Conservation (phyloP, 2,888 invertebrate genomes). For the Parnassius orleans region DNA sequence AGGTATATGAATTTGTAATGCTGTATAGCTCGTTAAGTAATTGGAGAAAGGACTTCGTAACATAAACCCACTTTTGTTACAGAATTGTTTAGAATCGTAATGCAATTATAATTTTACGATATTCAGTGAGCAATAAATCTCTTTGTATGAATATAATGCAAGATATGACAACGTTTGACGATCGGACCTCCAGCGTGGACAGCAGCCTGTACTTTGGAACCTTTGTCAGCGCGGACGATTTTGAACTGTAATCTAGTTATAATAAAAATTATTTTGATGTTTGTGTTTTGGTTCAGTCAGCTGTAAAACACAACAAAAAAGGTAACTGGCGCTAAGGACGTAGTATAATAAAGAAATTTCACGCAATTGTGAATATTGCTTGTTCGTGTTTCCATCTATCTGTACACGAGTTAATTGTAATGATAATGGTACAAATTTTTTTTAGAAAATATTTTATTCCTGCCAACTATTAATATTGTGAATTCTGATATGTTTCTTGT, state of each 20-base stretch:
- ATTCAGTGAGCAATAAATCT: slow-evolving; percentile 60
- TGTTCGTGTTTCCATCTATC: slow-evolving; percentile 45
- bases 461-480: too few relatives aligned
- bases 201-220: neutral
- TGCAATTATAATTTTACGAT: slow-evolving; percentile 59
- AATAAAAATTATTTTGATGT: neutral
- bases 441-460: neutral
- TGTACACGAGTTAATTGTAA: slow-evolving; percentile 24
- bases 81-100: slow-evolving; percentile 58
- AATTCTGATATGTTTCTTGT: too few relatives aligned
- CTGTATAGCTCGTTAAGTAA: slow-evolving; percentile 4
- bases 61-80: slow-evolving; percentile 52
- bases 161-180: slow-evolving; percentile 69
- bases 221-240: slow-evolving; percentile 8
- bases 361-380: slow-evolving; percentile 45
- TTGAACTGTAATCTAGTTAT: neutral
- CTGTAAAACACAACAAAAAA: slow-evolving; percentile 27
- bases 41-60: slow-evolving; percentile 30
- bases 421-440: neutral
- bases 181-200: slow-evolving; percentile 58
- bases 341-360: slow-evolving; percentile 45
- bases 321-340: slow-evolving; percentile 53
- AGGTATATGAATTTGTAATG: too few relatives aligned
- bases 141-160: slow-evolving; percentile 40
- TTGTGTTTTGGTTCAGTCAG: slow-evolving; percentile 4